Conservation (phyloP, 2,797 vertebrate genomes). For the Hylomyscus alleni region DNA sequence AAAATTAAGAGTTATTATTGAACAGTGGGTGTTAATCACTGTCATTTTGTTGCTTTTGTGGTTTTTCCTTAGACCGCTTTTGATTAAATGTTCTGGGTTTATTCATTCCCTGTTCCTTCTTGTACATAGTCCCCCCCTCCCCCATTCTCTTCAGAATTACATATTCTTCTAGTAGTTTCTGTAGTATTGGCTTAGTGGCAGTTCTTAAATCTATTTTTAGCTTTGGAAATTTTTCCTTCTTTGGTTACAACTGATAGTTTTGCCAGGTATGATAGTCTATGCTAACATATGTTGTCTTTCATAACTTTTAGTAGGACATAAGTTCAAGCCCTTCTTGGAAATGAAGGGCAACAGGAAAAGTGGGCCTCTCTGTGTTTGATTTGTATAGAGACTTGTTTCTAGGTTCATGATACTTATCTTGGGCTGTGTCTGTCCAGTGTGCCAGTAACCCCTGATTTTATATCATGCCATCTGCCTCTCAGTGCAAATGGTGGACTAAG, state of each 20-base stretch:
- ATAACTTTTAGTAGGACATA: neutral
- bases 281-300: neutral
- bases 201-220: neutral
- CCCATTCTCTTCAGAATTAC: neutral
- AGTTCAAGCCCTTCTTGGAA: neutral
- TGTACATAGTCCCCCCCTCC: neutral
- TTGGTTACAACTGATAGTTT: neutral
- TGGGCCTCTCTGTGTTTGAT: constrained; percentile 4
- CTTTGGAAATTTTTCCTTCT: neutral
- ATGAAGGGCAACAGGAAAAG: neutral
- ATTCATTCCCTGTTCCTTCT: neutral
- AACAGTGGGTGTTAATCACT: neutral
- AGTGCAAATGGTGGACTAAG: neutral
- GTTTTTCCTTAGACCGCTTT: neutral
- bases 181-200: neutral
- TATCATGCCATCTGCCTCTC: neutral
- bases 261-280: neutral
- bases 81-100: neutral
- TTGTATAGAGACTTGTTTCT: constrained; percentile 32
- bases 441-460: neutral
- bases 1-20: neutral
- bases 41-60: neutral
- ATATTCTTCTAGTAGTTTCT: neutral
- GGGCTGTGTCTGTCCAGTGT: neutral
- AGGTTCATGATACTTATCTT: constrained; percentile 3